These are phyloP conservation scores for Styela plicata DNA, from an alignment of 23 tunicate species.

Conservation along the genomic window DNA sequence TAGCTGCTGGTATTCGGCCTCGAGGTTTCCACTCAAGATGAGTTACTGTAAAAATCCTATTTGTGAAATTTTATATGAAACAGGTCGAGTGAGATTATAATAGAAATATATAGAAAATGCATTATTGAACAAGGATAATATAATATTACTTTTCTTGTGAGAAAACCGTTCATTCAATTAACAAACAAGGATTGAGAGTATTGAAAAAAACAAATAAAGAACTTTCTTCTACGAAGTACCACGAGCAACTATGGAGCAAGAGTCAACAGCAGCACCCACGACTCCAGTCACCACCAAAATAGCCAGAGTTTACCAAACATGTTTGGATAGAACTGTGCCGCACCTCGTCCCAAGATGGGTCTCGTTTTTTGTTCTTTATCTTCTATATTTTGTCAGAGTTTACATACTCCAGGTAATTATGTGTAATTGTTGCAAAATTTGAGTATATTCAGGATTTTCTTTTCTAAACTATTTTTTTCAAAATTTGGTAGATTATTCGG, in stretches of 20 bases:
- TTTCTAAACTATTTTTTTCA: too few relatives aligned
- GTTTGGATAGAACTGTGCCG: slow-evolving; percentile 91
- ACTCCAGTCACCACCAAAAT: slow-evolving; percentile 50
- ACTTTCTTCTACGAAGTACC: background rate
- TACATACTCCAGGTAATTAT: slow-evolving; percentile 68
- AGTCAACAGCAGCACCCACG: slow-evolving; percentile 19
- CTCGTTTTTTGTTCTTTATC: slow-evolving; percentile 45
- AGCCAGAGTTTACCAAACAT: slow-evolving; percentile 68
- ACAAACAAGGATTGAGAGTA: background rate
- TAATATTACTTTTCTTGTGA: background rate
- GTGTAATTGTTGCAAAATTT: too few relatives aligned
- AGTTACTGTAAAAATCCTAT: too few relatives aligned
- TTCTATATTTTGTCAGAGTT: slow-evolving; percentile 85
- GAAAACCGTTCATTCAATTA: background rate
- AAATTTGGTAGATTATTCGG: too few relatives aligned
- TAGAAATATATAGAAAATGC: too few relatives aligned
- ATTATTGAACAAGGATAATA: too few relatives aligned
- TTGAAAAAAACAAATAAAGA: background rate
- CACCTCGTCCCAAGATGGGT: slow-evolving; percentile 76
- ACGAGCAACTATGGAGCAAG: background rate
- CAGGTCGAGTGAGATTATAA: too few relatives aligned
- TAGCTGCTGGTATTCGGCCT: too few relatives aligned
- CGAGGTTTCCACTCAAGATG: too few relatives aligned
- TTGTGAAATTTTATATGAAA: too few relatives aligned
- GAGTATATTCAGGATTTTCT: too few relatives aligned